A percentile compares a stretch with the other conserved stretches of the same genome.
phyloP scores from a whole-genome alignment of 2,113 vertebrate species.

The Macrotus californicus region DNA sequence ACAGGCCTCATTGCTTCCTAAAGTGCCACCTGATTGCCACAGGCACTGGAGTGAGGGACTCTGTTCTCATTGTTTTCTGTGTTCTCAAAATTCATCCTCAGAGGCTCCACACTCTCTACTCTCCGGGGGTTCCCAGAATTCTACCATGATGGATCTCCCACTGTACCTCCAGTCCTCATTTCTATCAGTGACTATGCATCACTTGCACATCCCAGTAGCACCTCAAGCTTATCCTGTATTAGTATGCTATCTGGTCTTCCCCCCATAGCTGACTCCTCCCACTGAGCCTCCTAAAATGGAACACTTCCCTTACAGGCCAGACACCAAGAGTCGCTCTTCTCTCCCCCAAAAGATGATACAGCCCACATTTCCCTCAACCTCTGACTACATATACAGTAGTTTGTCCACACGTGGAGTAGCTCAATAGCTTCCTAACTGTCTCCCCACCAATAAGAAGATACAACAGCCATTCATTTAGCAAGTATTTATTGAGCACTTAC shows the following conservation, averaged over 20 bases:
- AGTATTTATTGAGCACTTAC: neutral
- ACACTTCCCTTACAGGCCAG: fast-evolving
- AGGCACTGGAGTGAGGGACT: neutral
- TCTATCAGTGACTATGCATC: neutral
- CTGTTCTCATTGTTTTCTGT: neutral
- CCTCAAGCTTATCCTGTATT: no score
- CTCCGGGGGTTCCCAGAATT: neutral
- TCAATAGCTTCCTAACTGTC: neutral
- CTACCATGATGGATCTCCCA: neutral
- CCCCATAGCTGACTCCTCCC: neutral
- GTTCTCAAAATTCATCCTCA: neutral
- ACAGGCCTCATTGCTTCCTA: neutral
- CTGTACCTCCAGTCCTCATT: neutral
- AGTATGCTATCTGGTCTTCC: neutral
- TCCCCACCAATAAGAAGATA: neutral
- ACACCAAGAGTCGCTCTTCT: fast-evolving
- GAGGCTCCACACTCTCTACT: neutral
- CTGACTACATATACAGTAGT: neutral
- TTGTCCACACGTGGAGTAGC: neutral
- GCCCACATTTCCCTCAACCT: neutral
- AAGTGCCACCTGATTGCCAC: fast-evolving
- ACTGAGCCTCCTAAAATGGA: neutral
- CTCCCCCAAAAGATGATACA: neutral
- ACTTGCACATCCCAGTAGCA: neutral
- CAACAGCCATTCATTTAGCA: neutral